Evolutionary conservation across 1,140 invertebrate genomes (phyloP).

Genomic region (Neuroterus valhalla): DNA sequence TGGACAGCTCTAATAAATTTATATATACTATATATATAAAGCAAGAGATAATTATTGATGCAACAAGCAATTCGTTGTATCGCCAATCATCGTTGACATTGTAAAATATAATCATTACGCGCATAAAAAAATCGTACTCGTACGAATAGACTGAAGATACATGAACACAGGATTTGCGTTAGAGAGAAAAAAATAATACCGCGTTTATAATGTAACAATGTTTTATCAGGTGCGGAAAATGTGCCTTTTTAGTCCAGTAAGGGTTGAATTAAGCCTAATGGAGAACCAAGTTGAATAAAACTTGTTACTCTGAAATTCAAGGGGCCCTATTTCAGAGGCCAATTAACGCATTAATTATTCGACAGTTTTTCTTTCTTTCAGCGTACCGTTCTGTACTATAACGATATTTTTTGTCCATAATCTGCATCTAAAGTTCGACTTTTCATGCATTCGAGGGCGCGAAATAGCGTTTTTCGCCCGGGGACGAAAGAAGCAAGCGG

Average conservation of each 20-base stretch:
- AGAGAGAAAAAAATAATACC: constrained; percentile 43
- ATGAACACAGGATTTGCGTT: constrained; percentile 20
- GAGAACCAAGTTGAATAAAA: constrained; percentile 47
- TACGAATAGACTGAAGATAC: constrained; percentile 34
- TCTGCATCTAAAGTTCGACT: too few relatives aligned
- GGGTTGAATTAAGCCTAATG: constrained; percentile 70
- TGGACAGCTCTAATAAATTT: too few relatives aligned
- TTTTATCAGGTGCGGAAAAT: constrained; percentile 73
- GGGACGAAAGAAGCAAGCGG: too few relatives aligned
- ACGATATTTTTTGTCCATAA: too few relatives aligned
- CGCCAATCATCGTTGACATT: constrained; percentile 60
- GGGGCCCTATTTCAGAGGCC: not conserved
- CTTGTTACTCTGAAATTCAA: constrained; percentile 6
- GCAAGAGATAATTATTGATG: constrained; percentile 41
- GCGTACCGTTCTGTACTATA: constrained; percentile 45
- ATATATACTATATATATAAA: constrained; percentile 43
- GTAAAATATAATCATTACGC: constrained; percentile 57
- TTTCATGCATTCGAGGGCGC: too few relatives aligned
- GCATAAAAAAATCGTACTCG: constrained; percentile 34
- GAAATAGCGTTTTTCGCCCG: too few relatives aligned
- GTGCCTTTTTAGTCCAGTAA: constrained; percentile 75
- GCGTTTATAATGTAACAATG: constrained; percentile 62
- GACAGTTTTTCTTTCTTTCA: constrained; percentile 49
- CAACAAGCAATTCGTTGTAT: constrained; percentile 60
- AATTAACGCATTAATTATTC: constrained; percentile 45